Evolutionary conservation across 2,888 invertebrate species (phyloP).

Genomic region (Leucophora obtusa): DNA sequence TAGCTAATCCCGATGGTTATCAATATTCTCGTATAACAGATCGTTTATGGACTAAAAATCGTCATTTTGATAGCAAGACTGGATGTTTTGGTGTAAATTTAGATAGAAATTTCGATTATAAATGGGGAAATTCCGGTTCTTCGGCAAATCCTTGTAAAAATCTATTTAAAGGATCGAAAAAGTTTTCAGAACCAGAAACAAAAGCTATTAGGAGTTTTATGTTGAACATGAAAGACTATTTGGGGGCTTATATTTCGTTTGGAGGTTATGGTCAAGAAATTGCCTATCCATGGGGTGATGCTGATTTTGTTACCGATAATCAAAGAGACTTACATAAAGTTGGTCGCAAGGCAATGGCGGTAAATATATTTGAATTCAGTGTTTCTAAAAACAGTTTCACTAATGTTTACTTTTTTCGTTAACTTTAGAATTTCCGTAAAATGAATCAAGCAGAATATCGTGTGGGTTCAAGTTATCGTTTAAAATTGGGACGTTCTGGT

Average conservation of each 20-base stretch:
- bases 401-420: conserved; percentile 15
- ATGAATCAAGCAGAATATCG: conserved; percentile 74
- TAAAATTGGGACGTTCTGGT: conserved; percentile 74
- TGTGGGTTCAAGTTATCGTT: conserved; percentile 73
- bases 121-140: conserved; percentile 91
- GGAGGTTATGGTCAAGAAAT: conserved; percentile 80
- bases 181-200: conserved; percentile 93
- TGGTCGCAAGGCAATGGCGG: conserved; percentile 70
- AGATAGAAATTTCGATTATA: conserved; percentile 91
- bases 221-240: conserved; percentile 71
- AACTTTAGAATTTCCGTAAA: conserved; percentile 70
- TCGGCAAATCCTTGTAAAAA: conserved; percentile 88
- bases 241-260: conserved; percentile 73
- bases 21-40: conserved; percentile 88
- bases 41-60: conserved; percentile 90
- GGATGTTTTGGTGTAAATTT: conserved; percentile 87
- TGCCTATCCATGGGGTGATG: conserved; percentile 77
- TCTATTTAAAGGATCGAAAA: conserved; percentile 86
- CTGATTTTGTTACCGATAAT: conserved; percentile 74
- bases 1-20: conserved; percentile 92
- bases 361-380: conserved; percentile 39
- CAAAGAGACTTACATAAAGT: conserved; percentile 69
- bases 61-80: conserved; percentile 80
- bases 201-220: conserved; percentile 81
- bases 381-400: conserved; percentile 3